These are phyloP conservation scores for Hydrotaea diabolus DNA, from an alignment of 2,888 invertebrate genomes.

Conservation along the genomic window DNA sequence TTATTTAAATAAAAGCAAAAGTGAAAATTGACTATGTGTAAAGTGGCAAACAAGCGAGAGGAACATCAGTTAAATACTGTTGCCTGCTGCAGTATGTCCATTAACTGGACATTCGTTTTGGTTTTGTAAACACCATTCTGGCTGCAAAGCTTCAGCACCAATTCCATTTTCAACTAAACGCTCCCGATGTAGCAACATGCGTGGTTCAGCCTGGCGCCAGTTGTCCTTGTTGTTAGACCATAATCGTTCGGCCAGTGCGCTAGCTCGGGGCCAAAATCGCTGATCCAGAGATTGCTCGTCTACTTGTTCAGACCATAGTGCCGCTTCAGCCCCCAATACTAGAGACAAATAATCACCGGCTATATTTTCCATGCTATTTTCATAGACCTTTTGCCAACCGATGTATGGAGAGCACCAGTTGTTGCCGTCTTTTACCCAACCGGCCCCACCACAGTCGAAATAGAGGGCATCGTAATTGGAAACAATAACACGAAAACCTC, in stretches of 20 bases:
- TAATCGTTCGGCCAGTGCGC: slow-evolving; percentile 91
- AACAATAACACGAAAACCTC: slow-evolving; percentile 89
- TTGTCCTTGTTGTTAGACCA: slow-evolving; percentile 87
- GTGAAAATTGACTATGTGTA: too few relatives aligned
- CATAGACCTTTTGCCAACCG: slow-evolving; percentile 93
- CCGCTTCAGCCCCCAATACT: slow-evolving; percentile 88
- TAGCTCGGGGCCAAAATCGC: slow-evolving; percentile 91
- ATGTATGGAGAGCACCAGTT: slow-evolving; percentile 96
- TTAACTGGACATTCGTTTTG: slow-evolving; percentile 85
- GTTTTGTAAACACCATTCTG: slow-evolving; percentile 93
- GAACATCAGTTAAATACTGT: too few relatives aligned
- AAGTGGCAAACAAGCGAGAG: too few relatives aligned
- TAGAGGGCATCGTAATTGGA: slow-evolving; percentile 94
- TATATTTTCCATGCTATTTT: slow-evolving; percentile 86
- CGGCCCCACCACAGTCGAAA: slow-evolving; percentile 91
- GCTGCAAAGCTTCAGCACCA: slow-evolving; percentile 88
- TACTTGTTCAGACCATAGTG: slow-evolving; percentile 93
- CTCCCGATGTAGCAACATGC: slow-evolving; percentile 86
- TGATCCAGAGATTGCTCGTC: slow-evolving; percentile 86
- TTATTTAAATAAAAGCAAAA: too few relatives aligned
- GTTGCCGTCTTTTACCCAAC: slow-evolving; percentile 89
- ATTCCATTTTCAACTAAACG: slow-evolving; percentile 85
- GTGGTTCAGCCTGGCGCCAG: slow-evolving; percentile 87
- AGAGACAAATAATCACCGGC: slow-evolving; percentile 82
- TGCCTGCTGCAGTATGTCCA: slow-evolving; percentile 70